A percentile compares a stretch with the other conserved stretches of the same genome.
Evolutionary conservation across 2,797 vertebrate genomes (phyloP).

Genomic region (Dromococcyx pavoninus): DNA sequence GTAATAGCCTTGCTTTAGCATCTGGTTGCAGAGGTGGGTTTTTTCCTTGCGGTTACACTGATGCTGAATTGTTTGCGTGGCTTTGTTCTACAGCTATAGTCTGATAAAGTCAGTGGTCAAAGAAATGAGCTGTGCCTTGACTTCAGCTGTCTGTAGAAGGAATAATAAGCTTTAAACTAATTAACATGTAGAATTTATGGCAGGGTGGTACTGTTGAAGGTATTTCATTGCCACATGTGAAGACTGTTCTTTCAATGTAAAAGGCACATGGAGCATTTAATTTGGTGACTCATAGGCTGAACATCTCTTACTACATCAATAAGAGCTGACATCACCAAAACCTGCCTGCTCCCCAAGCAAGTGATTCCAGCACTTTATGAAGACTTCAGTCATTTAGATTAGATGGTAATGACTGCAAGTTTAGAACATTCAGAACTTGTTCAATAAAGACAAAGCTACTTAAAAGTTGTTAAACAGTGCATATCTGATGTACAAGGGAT

Average conservation of each 20-base stretch:
- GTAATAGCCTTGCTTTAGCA: neutral
- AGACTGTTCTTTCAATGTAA: neutral
- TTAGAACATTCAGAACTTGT: neutral
- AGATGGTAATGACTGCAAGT: neutral
- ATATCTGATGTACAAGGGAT: neutral
- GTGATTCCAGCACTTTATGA: neutral
- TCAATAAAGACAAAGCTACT: neutral
- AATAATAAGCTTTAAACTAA: neutral
- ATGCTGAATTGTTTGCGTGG: neutral
- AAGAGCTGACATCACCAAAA: neutral
- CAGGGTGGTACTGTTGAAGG: neutral
- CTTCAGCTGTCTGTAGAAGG: neutral
- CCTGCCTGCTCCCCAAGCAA: neutral
- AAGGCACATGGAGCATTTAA: neutral
- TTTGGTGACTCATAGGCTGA: neutral
- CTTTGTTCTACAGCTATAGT: neutral
- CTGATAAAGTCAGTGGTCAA: neutral
- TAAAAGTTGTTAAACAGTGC: neutral
- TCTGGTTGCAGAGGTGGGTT: neutral
- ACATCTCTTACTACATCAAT: neutral
- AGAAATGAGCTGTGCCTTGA: neutral
- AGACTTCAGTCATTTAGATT: neutral
- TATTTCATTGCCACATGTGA: neutral
- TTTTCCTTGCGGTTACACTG: neutral
- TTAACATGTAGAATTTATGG: neutral